Evolutionary conservation across 2,888 invertebrate genomes (phyloP).

Genomic region (Pheosia gnoma): DNA sequence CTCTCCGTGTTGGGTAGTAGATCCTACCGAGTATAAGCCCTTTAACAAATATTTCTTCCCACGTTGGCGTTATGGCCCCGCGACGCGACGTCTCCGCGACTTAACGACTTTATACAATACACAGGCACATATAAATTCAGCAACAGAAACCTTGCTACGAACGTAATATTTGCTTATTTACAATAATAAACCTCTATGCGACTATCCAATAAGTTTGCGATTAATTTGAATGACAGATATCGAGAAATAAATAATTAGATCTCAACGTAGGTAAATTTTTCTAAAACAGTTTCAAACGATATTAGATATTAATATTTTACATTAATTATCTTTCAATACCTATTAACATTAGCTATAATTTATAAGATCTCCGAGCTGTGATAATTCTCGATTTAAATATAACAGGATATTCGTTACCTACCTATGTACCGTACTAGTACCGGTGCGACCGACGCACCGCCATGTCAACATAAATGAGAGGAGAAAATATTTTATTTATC

Average conservation of each 20-base stretch:
- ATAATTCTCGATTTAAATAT: slow-evolving; percentile 78
- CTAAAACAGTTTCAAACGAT: slow-evolving; percentile 81
- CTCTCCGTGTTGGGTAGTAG: too few species aligned
- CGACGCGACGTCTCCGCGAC: slow-evolving; percentile 33
- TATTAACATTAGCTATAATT: slow-evolving; percentile 83
- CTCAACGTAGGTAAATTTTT: slow-evolving; percentile 83
- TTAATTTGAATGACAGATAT: slow-evolving; percentile 67
- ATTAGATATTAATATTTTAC: slow-evolving; percentile 66
- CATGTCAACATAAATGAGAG: slow-evolving; percentile 69
- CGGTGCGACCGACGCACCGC: slow-evolving; percentile 61
- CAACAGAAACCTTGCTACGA: slow-evolving; percentile 69
- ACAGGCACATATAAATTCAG: slow-evolving; percentile 76
- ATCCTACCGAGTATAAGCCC: too few species aligned
- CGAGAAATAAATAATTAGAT: slow-evolving; percentile 74
- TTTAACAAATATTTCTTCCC: too few species aligned
- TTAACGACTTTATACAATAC: slow-evolving; percentile 56
- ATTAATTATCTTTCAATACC: slow-evolving; percentile 77
- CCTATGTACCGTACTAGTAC: slow-evolving; percentile 71
- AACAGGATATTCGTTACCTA: slow-evolving; percentile 82
- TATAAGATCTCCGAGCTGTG: slow-evolving; percentile 79
- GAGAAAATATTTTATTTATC: slow-evolving; percentile 70
- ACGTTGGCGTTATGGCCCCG: not conserved
- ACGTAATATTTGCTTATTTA: slow-evolving; percentile 71
- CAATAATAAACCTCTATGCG: slow-evolving; percentile 66
- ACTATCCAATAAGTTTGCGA: slow-evolving; percentile 73